Percentiles rank a stretch among this genome's conserved stretches.
These are phyloP conservation scores for Ictalurus punctatus DNA, from an alignment of 2,113 vertebrate species.

Conservation along the genomic window DNA sequence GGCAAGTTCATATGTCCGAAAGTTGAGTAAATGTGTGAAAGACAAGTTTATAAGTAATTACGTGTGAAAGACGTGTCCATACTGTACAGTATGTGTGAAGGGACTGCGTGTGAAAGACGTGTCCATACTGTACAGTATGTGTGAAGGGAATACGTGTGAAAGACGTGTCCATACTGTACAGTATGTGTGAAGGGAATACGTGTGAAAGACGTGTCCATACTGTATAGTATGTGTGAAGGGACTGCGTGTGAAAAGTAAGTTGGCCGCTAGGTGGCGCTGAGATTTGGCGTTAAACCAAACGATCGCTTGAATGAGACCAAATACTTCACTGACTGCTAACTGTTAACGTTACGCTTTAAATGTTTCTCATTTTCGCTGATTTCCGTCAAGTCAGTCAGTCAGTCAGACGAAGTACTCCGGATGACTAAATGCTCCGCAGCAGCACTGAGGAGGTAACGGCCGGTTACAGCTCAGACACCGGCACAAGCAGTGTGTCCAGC, in stretches of 20 bases:
- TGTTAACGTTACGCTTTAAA: not conserved
- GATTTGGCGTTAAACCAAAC: not conserved
- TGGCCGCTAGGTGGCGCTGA: not conserved
- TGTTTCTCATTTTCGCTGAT: not conserved
- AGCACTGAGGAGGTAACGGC: slow-evolving; percentile 35
- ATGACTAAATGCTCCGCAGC: not conserved
- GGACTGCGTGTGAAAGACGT: not conserved
- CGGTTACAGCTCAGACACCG: slow-evolving; percentile 25
- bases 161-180: too few relatives aligned
- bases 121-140: not conserved
- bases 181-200: not conserved
- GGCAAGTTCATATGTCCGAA: not conserved
- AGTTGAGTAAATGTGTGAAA: not conserved
- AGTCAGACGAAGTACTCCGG: not conserved
- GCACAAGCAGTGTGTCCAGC: not conserved
- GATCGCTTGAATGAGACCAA: not conserved
- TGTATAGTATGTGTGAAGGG: not conserved
- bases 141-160: not conserved
- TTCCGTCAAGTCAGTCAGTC: not conserved
- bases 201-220: not conserved
- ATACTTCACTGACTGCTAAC: not conserved
- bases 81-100: not conserved
- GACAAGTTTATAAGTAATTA: not conserved
- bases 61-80: not conserved
- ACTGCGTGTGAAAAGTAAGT: not conserved